Conservation (phyloP, 2,888 invertebrate species). For the Drymonia ruficornis region DNA sequence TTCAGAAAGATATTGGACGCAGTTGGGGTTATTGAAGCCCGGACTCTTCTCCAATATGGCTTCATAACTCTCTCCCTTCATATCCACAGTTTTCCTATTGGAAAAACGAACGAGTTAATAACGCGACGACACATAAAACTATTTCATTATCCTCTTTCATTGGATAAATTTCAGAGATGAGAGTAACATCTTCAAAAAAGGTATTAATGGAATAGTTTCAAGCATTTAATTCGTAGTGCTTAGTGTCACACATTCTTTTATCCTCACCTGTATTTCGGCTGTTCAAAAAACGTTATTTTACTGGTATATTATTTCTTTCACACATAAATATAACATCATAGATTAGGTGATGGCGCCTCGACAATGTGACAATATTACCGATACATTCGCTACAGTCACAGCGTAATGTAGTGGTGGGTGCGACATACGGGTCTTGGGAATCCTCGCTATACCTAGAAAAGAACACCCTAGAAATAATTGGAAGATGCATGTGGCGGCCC, state of each 20-base stretch:
- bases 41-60: conserved; percentile 92
- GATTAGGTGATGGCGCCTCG: conserved; percentile 76
- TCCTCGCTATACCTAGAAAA: conserved; percentile 81
- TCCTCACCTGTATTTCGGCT: conserved; percentile 83
- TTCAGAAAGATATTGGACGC: conserved; percentile 92
- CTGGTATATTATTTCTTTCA: conserved; percentile 79
- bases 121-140: conserved; percentile 36
- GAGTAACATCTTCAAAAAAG: conserved; percentile 53
- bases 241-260: conserved; percentile 75
- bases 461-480: conserved; percentile 81
- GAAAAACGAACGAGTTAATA: conserved; percentile 49
- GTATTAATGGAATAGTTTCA: conserved; percentile 51
- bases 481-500: conserved; percentile 55
- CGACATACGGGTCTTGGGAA: conserved; percentile 67
- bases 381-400: conserved; percentile 74
- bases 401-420: conserved; percentile 60
- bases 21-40: conserved; percentile 95
- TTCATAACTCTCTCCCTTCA: conserved; percentile 92
- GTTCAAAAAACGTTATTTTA: conserved; percentile 83
- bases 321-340: conserved; percentile 80
- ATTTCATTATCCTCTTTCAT: conserved; percentile 50
- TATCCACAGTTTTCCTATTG: conserved; percentile 90
- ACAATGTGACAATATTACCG: conserved; percentile 81
- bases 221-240: conserved; percentile 62
- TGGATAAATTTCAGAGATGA: conserved; percentile 53